Base-by-base conservation (phyloP, 1,140 invertebrate genomes). In the Drosophila serrata region DNA sequence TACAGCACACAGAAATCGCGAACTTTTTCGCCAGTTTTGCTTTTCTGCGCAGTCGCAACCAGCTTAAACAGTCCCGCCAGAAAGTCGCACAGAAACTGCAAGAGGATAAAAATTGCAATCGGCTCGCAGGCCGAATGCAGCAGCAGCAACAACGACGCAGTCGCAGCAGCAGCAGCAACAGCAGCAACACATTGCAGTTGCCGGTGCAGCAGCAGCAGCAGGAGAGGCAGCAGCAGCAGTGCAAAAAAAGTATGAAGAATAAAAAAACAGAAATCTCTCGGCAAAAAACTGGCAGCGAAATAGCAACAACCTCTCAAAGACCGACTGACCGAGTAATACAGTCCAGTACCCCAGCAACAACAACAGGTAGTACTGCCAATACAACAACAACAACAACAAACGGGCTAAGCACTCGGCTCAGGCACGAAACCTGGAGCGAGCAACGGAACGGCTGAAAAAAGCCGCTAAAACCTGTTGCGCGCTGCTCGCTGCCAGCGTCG, bases 261-360 rank as follows among this genome's bases (percentile, higher is more conserved):
- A 51, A 53, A 53, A 53, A 81, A 45, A 45, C 60, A n/a, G 9
- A 31, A 31, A 51, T 51, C 65, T 69, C 65, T 69, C 46, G 62
- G 56, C 79, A 81, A 80, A 79, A 82, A 82, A 82, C 81, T 79
- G 68, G 68, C 75, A 65, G 65, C 76, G 80, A 88, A 87, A 87
- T 91, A 91, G 90, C 90, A 92, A 92, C 90, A 92, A 92, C 90
- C 90, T 92, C 90, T 92, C 90, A 79, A 92, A 92, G 90, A 92
- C 90, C 90, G 90, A 92, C 90, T 92, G 90, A 92, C 90, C 90
- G 90, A 92, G 90, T 92, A 92, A 92, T 92, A 92, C 90, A 92
- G 90, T 92, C 87, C 86, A 91, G 88, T 70, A 58, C 51, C 61
- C 84, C 49, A 80, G 43, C 79, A 81, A 57, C 79, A 62, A 55